Base-by-base conservation (phyloP, 2,797 vertebrate genomes). In the Cossypha niveicapilla region DNA sequence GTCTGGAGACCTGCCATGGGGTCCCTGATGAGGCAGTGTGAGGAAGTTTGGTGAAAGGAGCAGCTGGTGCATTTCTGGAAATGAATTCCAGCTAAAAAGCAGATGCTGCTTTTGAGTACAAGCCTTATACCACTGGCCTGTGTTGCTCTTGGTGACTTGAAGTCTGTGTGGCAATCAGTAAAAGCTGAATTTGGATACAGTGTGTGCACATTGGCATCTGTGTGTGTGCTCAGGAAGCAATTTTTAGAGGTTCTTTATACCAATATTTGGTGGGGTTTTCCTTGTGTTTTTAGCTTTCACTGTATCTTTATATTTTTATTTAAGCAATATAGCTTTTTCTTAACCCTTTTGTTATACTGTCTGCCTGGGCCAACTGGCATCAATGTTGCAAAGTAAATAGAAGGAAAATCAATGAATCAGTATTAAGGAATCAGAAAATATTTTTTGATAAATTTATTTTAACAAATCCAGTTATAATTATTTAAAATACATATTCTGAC, bases 21-120 rank as follows among this genome's bases (percentile, higher is more conserved):
- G n/a, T 25, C 18, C 24, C 11, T 65, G 0, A 0, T 1, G 1
- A 1, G 13, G 18, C 68, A 19, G 7, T 0, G 0, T 5, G 58
- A 54, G 35, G 37, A 51, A 5, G 9, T 22, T 51, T 50, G 61
- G 30, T 58, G 3, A 12, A 30, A 86, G 71, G 13, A 44, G 22
- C 39, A 45, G 28, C 51, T 73, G 2, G 1, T 3, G 4, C 1
- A 0, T 63, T 87, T 67, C 75, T 80, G 78, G 8, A 60, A 60
- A 39, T 0, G 11, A 83, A 45, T 53, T 54, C 48, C 23, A 13
- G 19, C 27, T 67, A 3, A 70, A 66, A 42, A 2, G 2, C 28
- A 39, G 48, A 7, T 5, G 10, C 32, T 72, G 2, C 24, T 68
- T 78, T 39, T 61, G 50, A 11, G 24, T 21, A 3, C 23, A 22